Evolutionary conservation across 2,888 invertebrate species (phyloP).

Genomic region (Polyommatus iphigenia): DNA sequence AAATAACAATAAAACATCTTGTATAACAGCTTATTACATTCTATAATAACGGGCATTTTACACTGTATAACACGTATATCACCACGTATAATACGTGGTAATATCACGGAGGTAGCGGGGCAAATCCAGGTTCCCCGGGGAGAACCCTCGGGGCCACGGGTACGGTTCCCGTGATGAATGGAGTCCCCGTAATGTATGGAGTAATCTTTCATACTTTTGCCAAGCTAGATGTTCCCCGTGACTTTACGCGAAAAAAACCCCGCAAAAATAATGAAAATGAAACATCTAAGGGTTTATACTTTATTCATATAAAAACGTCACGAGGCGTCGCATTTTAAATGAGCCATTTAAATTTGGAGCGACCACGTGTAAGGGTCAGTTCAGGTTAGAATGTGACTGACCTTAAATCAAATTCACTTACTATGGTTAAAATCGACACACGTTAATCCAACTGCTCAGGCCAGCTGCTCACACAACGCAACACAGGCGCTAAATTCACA

Average conservation of each 20-base stretch:
- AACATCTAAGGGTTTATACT: too few species aligned
- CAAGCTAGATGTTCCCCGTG: background rate
- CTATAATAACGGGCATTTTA: background rate
- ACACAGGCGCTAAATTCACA: background rate
- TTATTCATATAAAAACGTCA: too few species aligned
- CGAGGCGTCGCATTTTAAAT: too few species aligned
- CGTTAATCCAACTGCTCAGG: background rate
- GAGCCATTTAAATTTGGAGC: too few species aligned
- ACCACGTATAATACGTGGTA: background rate
- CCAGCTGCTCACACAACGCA: background rate
- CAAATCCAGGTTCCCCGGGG: background rate
- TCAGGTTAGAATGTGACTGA: too few species aligned
- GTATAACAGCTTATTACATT: background rate
- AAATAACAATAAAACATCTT: background rate
- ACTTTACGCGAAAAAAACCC: background rate
- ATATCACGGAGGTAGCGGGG: background rate
- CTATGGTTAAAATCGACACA: too few species aligned
- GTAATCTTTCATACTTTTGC: background rate
- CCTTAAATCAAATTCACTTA: too few species aligned
- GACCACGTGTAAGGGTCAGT: too few species aligned
- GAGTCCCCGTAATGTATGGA: background rate
- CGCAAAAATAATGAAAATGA: background rate
- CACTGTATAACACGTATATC: background rate
- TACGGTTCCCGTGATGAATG: background rate
- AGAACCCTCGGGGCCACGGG: background rate